Evolutionary conservation across 2,113 vertebrate species (phyloP), one percentile per base, ranked within the genome.

Genomic region (Osmerus eperlanus): DNA sequence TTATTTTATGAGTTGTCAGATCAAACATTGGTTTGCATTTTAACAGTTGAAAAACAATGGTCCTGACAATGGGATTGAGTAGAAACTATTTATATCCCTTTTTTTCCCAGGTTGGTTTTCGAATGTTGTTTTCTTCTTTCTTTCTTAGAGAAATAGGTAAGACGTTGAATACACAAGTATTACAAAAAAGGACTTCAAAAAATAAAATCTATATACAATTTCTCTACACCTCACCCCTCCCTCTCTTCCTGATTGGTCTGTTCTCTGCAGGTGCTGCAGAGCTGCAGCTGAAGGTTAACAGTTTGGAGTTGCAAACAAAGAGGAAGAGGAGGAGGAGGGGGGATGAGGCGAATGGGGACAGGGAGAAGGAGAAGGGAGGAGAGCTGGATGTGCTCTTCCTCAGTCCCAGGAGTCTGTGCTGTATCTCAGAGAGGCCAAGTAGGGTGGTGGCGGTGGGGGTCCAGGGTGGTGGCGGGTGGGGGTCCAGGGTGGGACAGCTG

Each of bases 81-180:
- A 70, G 55, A 65, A 64, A 63, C 41, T 56, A 12, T 14, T 70
- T n/a, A 70, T 25, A 36, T 63, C 5, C 16, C 59, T 58, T 55
- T 18, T 52, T 11, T 56, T 67, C 62, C 67, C 55, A 65, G 52
- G 1, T 9, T 21, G 4, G 5, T 6, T 41, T 5, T 41, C 36
- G 5, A 41, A 41, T 41, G 36, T 41, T 8, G 36, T 41, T 64
- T 68, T 61, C 47, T 60, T 67, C 29, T 73, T 72, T 54, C 67
- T 65, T 72, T 68, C 53, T 52, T 64, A 64, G 15, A 60, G 58
- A 76, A 82, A 68, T 61, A 73, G 54, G 60, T 58, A 54, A 15
- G 67, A 73, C 68, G 82, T 68, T 28, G 18, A 90, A 73, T 84
- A 90, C 81, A 89, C 87, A 90, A 94, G 92, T 93, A 93, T 89